Base-by-base conservation (phyloP, 2,113 vertebrate species). In the Tragelaphus imberbis region DNA sequence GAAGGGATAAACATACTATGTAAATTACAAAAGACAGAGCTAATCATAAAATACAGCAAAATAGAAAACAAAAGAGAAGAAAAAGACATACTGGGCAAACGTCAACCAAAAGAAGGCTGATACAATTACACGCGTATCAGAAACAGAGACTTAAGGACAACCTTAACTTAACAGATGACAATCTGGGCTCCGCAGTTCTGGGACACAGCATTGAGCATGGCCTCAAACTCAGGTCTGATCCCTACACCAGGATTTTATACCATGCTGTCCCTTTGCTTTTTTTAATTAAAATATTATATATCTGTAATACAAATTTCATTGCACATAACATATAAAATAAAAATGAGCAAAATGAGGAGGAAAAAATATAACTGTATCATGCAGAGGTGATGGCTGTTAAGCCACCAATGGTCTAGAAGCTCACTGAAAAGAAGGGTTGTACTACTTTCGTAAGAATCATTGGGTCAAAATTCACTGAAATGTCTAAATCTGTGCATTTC, bases 21-120 rank as follows among this genome's bases (percentile, higher is more conserved):
- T n/a, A 84, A 95, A 65, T 87, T 88, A 77, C 21, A 95, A 87
- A 94, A 95, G 47, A 92, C 16, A 75, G 23, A 47, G 13, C 28
- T 88, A 79, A 94, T 89, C 36, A 91, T 68, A 94, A 95, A 90
- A 71, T 47, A 88, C 15, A 84, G 44, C 30, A 63, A 96, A n/a
- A 84, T 9, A 33, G 14, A 86, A 95, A 95, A 49, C 59, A 61
- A 91, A 63, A 55, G 63, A 49, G 53, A 14, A 82, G 59, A 82
- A 90, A 87, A 63, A 94, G 55, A 91, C 53, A 84, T 10, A 40
- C 5, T 17, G 27, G 84, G 53, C 36, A 71, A 95, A 88, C 44
- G 51, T 36, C 36, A 96, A 75, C 3, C n/a, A 88, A 96, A 88
- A 91, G 33, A 95, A 95, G 88, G 51, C 56, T 68, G 53, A 55